Conservation (phyloP, 2,888 invertebrate genomes). For the Automeris io region DNA sequence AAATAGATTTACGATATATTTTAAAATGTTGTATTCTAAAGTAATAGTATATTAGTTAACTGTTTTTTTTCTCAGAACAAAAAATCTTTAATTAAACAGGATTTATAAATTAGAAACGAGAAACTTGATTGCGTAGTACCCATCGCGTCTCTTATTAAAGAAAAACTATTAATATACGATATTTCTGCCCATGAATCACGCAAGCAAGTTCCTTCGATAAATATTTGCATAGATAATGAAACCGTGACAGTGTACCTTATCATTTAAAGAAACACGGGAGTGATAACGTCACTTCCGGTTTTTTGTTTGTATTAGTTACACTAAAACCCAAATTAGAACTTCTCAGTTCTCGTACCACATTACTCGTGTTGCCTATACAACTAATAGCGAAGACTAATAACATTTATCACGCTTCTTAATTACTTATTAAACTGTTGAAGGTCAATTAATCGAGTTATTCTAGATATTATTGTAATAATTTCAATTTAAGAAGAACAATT, state of each 20-base stretch:
- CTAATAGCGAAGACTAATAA: background rate
- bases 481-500: no score
- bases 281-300: slow-evolving; percentile 25
- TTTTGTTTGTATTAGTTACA: slow-evolving; percentile 14
- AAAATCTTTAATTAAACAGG: no score
- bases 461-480: no score
- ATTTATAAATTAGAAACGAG: no score
- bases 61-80: no score
- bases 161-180: slow-evolving; percentile 8
- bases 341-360: background rate
- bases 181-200: slow-evolving; percentile 14
- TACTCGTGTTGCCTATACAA: background rate
- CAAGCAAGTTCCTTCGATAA: slow-evolving; percentile 14
- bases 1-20: no score
- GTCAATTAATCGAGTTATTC: background rate
- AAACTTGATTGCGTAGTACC: no score
- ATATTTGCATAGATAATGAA: slow-evolving; percentile 14
- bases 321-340: no score
- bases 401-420: background rate
- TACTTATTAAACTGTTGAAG: background rate
- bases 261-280: slow-evolving; percentile 20
- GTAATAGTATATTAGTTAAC: no score
- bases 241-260: slow-evolving; percentile 12
- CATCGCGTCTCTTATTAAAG: no score
- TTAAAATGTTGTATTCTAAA: no score